Conservation (phyloP, 2,113 vertebrate species). For the Paradisaea rubra region DNA sequence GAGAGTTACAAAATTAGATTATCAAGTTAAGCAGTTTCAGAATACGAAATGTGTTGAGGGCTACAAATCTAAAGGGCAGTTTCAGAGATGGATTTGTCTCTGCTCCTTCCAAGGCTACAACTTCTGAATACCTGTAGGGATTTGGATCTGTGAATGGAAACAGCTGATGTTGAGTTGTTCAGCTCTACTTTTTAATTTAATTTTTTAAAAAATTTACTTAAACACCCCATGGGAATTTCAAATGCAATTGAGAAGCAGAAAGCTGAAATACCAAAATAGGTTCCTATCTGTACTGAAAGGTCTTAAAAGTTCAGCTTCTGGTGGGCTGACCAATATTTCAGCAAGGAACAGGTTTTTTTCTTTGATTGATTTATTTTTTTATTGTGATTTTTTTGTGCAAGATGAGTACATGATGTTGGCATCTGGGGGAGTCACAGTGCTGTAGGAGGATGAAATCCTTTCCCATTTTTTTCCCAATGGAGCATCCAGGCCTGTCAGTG, state of each 20-base stretch:
- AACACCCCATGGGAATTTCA: not conserved
- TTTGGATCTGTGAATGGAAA: not conserved
- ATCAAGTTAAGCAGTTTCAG: not conserved
- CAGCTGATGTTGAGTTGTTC: not conserved
- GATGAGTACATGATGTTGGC: rapidly evolving
- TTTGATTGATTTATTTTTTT: not conserved
- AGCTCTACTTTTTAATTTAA: not conserved
- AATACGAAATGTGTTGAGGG: not conserved
- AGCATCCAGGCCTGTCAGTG: not conserved
- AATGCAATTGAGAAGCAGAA: not conserved
- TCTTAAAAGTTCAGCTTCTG: not conserved
- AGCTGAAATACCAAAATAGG: not conserved
- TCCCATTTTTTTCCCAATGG: rapidly evolving
- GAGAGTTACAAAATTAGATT: not conserved
- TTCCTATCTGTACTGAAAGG: not conserved
- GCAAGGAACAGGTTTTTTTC: not conserved
- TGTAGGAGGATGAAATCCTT: not conserved
- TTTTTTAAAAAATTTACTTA: not conserved
- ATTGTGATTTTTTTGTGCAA: not conserved
- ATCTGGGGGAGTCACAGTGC: rapidly evolving
- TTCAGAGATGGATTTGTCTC: not conserved
- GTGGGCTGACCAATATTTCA: not conserved
- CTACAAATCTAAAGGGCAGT: not conserved
- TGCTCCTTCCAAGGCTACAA: not conserved
- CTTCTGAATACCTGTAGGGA: not conserved